Evolutionary conservation across 2,888 invertebrate genomes (phyloP), one percentile per base, ranked within the genome.

Genomic region (Temnothorax unifasciatus): DNA sequence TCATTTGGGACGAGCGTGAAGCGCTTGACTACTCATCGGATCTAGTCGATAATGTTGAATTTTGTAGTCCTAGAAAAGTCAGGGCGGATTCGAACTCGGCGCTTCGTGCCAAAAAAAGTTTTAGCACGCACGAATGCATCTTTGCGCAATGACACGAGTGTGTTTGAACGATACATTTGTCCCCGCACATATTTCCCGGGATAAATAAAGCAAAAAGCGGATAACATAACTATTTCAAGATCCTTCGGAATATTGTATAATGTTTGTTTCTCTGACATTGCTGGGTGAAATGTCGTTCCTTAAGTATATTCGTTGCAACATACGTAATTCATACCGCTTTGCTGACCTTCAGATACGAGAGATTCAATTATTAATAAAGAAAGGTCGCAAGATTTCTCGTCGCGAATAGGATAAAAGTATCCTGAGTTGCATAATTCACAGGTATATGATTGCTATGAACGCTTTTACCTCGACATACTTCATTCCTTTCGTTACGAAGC

Each of bases 51-150:
- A 79, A 59, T 18, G 34, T 59, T 74, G 59, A 73, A 74, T 47
- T 74, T 81, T 34, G 4, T 50, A 81, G 59, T 74, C 13, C 11
- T 74, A 47, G 57, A 64, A 44, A 81, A 73, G 57, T 81, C 79
- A 81, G 79, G 59, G 77, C 34, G 47, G 57, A 54, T 59, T 73
- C 25, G 15, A 81, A 59, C 34, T 59, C 59, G 47, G 25, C 21
- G 44, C 29, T 29, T 15, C 18, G 77, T 74, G 74, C 59, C 74
- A 81, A 81, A 73, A 81, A 73, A 34, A 74, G 21, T n/a, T 81
- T 34, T 21, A 57, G 44, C 57, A 21, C 34, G 44, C 47, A 21
- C 25, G 18, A 34, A 18, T 29, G 44, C 21, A 29, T 18, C 41
- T 54, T 5, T 18, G 34, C 50, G 18, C 76, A 18, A 25, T 15